Conservation (phyloP, 2,888 invertebrate genomes). For the Arenicola marina region DNA sequence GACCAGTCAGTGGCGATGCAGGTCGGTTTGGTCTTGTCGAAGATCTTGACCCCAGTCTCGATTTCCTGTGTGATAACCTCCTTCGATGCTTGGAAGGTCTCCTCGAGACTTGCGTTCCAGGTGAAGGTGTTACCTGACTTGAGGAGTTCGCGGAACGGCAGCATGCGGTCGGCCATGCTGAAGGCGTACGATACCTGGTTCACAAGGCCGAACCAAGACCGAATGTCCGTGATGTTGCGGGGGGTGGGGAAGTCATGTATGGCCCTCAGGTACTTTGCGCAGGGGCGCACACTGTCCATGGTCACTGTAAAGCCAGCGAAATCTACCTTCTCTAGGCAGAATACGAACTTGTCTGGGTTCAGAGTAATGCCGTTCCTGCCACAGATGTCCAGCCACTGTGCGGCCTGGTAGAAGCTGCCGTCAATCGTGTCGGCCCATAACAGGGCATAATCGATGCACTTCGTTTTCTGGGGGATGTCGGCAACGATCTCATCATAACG, state of each 20-base stretch:
- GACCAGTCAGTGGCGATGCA: slow-evolving; percentile 43
- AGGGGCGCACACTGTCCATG: slow-evolving; percentile 28
- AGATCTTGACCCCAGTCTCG: slow-evolving; percentile 34
- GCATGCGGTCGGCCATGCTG: slow-evolving; percentile 37
- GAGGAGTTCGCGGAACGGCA: slow-evolving; percentile 36
- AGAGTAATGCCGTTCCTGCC: slow-evolving; percentile 33
- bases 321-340: too few relatives aligned
- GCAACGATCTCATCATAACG: too few relatives aligned
- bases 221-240: slow-evolving; percentile 33
- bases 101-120: slow-evolving; percentile 23
- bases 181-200: slow-evolving; percentile 38
- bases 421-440: too few relatives aligned
- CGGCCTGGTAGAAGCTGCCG: too few relatives aligned
- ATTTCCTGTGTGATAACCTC: slow-evolving; percentile 17
- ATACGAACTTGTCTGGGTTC: slow-evolving; percentile 40
- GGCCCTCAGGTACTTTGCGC: slow-evolving; percentile 31
- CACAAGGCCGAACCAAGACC: slow-evolving; percentile 39
- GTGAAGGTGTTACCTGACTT: slow-evolving; percentile 30
- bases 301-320: slow-evolving; percentile 38
- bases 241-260: slow-evolving; percentile 36
- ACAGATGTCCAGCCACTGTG: slow-evolving; percentile 27
- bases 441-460: too few relatives aligned
- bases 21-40: slow-evolving; percentile 35
- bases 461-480: too few relatives aligned
- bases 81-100: too few relatives aligned